Evolutionary conservation across 2,113 vertebrate genomes (phyloP).

Genomic region (Sarotherodon lohbergeri): DNA sequence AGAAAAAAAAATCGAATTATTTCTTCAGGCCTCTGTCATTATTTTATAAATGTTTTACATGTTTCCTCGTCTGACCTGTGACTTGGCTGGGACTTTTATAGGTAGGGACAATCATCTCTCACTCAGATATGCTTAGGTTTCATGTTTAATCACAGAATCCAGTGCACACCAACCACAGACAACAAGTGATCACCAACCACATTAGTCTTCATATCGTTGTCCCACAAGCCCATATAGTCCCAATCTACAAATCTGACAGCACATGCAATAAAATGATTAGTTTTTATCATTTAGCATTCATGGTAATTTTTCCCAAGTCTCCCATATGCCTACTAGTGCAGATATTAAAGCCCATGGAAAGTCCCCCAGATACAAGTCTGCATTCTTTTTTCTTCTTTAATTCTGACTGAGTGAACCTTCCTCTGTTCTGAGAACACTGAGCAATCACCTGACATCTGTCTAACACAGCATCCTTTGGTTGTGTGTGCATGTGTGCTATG

Average conservation of each 20-base stretch:
- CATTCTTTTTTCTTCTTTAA: background rate
- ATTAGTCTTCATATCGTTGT: background rate
- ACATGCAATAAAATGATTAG: background rate
- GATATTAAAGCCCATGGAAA: conserved; percentile 26
- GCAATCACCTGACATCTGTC: background rate
- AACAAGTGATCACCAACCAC: background rate
- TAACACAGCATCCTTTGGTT: background rate
- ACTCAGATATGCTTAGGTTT: background rate
- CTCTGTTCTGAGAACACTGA: conserved; percentile 50
- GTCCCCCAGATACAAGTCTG: conserved; percentile 16
- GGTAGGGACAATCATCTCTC: background rate
- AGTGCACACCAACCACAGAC: background rate
- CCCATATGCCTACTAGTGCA: background rate
- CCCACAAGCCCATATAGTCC: background rate
- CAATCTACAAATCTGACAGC: background rate
- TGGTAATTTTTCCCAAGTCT: background rate
- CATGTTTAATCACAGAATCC: background rate
- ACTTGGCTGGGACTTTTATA: background rate
- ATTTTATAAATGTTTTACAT: background rate
- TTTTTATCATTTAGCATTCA: background rate
- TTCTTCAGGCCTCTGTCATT: background rate
- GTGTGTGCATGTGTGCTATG: background rate
- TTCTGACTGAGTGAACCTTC: conserved; percentile 20
- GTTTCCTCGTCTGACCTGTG: background rate
- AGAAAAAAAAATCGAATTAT: background rate